Conservation (phyloP, 1,140 invertebrate genomes). For the Ceratina japonica region DNA sequence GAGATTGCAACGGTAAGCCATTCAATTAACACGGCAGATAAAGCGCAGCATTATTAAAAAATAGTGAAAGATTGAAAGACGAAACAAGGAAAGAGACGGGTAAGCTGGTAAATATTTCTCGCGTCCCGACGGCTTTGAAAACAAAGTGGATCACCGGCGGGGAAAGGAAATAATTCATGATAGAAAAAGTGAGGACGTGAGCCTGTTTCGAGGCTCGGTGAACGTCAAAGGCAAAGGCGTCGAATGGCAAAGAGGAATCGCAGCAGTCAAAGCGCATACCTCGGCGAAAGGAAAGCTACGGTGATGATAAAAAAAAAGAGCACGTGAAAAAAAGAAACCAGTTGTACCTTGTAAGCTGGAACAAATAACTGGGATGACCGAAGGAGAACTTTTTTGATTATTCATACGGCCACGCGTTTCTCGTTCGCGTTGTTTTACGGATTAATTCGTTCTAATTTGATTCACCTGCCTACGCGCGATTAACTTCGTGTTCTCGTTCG, state of each 20-base stretch:
- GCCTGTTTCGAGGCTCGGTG: not conserved
- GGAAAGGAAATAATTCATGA: constrained; percentile 6
- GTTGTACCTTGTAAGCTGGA: not conserved
- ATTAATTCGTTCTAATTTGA: constrained; percentile 5
- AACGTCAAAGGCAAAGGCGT: not conserved
- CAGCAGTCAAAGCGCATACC: constrained; percentile 5
- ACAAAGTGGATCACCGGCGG: not conserved
- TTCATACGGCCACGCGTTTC: not conserved
- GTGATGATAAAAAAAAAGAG: constrained; percentile 12
- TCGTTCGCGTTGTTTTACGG: not conserved
- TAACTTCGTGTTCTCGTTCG: not conserved
- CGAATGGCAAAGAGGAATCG: constrained; percentile 16
- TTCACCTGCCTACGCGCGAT: not conserved
- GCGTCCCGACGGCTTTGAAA: not conserved
- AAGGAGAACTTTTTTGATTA: constrained; percentile 12
- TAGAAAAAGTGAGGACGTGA: not conserved
- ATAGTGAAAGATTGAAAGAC: too few relatives aligned
- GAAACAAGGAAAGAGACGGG: too few relatives aligned
- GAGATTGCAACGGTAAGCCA: too few relatives aligned
- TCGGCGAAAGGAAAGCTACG: constrained; percentile 3
- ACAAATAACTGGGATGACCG: not conserved
- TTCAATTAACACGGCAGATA: too few relatives aligned
- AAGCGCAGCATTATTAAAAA: not conserved
- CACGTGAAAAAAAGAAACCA: not conserved
- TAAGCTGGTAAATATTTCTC: not conserved